Evolutionary conservation across 2,888 invertebrate species (phyloP).

Genomic region (Leptopterna dolabrata): DNA sequence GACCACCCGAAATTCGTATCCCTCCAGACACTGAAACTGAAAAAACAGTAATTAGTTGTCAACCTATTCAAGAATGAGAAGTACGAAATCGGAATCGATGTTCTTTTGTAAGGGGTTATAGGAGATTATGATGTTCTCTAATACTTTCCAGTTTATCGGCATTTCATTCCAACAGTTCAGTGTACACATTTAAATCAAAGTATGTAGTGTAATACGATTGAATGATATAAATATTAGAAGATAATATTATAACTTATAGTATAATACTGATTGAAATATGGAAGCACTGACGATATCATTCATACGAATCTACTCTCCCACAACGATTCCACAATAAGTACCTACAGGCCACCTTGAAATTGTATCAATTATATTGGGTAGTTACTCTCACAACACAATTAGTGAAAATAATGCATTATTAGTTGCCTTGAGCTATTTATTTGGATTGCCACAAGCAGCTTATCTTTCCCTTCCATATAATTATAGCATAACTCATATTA

Average conservation of each 20-base stretch:
- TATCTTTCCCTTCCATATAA: not conserved
- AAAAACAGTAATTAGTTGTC: not conserved
- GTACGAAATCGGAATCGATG: not conserved
- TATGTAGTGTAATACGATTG: not conserved
- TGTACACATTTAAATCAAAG: not conserved
- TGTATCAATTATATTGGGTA: not conserved
- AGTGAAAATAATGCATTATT: slow-evolving; percentile 9
- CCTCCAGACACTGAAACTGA: not conserved
- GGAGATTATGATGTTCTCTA: no score
- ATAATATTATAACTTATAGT: not conserved
- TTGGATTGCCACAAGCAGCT: not conserved
- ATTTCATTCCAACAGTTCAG: not conserved
- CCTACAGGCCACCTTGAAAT: not conserved
- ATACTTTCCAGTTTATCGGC: not conserved
- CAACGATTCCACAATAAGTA: not conserved
- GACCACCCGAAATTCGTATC: not conserved
- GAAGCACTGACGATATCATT: slow-evolving; percentile 40
- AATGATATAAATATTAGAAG: not conserved
- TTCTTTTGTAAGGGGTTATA: not conserved
- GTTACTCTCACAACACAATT: not conserved
- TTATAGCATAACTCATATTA: not conserved
- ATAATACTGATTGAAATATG: slow-evolving; percentile 42
- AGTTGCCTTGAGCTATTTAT: not conserved
- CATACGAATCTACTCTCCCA: not conserved
- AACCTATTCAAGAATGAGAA: not conserved